Evolutionary conservation across 1,140 invertebrate species (phyloP), one percentile per base, ranked within the genome.

Genomic region (Drosophila bipectinata): DNA sequence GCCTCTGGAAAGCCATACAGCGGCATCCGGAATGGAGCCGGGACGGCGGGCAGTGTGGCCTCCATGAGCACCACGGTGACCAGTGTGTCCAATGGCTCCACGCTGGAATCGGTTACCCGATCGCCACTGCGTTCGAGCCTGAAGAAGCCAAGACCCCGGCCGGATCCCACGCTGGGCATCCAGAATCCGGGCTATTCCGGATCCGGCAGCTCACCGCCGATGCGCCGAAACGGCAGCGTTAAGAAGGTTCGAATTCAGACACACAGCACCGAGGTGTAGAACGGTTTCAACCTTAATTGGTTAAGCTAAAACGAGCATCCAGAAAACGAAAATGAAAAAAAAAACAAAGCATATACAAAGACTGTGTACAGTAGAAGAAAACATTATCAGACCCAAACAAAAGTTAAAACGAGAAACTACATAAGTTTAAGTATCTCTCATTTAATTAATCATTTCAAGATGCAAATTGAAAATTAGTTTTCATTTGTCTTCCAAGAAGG

Each of bases 231-330:
- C 76, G 96, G 96, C 1, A 97, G 96, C 74, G 95, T 96, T 64
- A 97, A 97, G 85, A 97, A 97, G 93, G 96, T 97, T 10, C 94
- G 96, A 21, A 97, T 97, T 92, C 96, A 97, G 90, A 97, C 96
- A 12, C 96, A 96, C 78, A 97, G 96, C 72, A 97, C 96, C 2
- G 96, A 97, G 89, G 96, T 97, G 39, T 96, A 93, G 53, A 4
- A 37, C 30, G 62, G 62, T 75, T 47, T 75, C 54, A 54, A 41
- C 21, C 37, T 30, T 34, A 77, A 53, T n/a, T n/a, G 44, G 37
- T 57, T 66, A 78, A 60, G 48, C 10, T 60, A 15, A 55, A 79
- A 61, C 32, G 72, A 61, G 55, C 45, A 57, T 59, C 76, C 63
- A 52, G 69, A 57, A 64, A 72, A 76, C 56, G 48, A 53, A 56